Base-by-base conservation (phyloP, 1,140 invertebrate species). In the Chionoecetes opilio region DNA sequence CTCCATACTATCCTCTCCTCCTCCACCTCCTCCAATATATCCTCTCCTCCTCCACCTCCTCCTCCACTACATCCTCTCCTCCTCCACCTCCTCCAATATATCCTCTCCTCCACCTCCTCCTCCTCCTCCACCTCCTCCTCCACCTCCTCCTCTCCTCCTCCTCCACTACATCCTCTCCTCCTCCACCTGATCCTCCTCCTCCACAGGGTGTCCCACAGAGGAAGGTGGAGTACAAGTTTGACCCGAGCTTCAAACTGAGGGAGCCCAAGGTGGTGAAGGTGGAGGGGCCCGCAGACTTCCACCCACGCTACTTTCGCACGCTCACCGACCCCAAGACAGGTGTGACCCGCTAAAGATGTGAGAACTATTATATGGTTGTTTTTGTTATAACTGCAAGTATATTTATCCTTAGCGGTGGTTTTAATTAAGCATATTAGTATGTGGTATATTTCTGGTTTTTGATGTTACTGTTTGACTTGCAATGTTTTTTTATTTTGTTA, bases 271-370 rank as follows among this genome's bases (percentile, higher is more conserved):
- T 93, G n/a, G 89, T 94, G 84, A 95, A 96, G 34, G 88, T 85
- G 86, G 85, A 95, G 6, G 95, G 93, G 0, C 32, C 89, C 8
- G 29, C 93, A 1, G 46, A 90, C 26, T 97, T 96, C 95, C 96
- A 96, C 8, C 96, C 96, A 0, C 84, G 92, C 8, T 95, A 96
- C 96, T 97, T 97, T 94, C 46, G n/a, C n/a, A 87, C 97, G 29
- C 96, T 97, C 92, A 97, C 96, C 85, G 97, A 97, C 94, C 97
- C 97, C 8, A 97, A 96, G 95, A 97, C 96, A 97, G 95, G 97
- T 97, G 93, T 95, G 92, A n/a, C n/a, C n/a, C n/a, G n/a, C n/a
- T n/a, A n/a, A n/a, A n/a, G n/a, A n/a, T n/a, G n/a, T n/a, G n/a
- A n/a, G n/a, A n/a, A n/a, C n/a, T n/a, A n/a, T n/a, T n/a, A n/a